phyloP scores from a whole-genome alignment of 1,140 invertebrate species.

The Gryon sp. region DNA sequence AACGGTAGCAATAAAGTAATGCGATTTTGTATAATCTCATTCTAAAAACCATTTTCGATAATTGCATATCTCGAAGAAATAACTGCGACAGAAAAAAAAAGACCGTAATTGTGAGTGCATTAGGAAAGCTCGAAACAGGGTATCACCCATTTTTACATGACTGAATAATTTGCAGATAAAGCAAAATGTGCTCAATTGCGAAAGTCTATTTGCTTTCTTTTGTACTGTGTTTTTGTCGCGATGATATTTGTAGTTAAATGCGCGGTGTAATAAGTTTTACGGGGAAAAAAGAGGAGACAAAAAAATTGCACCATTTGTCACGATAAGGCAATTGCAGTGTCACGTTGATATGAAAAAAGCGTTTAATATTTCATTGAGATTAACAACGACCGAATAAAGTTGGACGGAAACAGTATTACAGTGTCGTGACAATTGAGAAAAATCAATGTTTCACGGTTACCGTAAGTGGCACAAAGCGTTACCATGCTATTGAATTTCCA shows the following conservation, averaged over 20 bases:
- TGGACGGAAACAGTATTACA: constrained; percentile 41
- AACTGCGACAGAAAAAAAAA: neutral
- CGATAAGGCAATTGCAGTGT: constrained; percentile 47
- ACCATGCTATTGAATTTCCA: constrained; percentile 43
- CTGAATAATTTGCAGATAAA: constrained; percentile 38
- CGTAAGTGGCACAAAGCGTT: constrained; percentile 39
- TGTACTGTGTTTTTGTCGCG: neutral
- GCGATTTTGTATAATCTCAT: too few relatives aligned
- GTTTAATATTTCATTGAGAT: constrained; percentile 55
- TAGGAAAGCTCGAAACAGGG: neutral
- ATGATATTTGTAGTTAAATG: constrained; percentile 27
- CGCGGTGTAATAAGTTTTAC: constrained; percentile 14
- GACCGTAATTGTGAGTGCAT: neutral
- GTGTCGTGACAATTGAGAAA: constrained; percentile 54
- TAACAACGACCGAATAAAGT: constrained; percentile 46
- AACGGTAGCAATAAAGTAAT: too few relatives aligned
- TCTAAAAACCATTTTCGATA: too few relatives aligned
- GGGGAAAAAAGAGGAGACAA: constrained; percentile 1
- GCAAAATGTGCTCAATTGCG: constrained; percentile 25
- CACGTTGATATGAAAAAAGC: constrained; percentile 35
- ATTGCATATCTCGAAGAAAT: neutral
- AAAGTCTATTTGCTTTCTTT: constrained; percentile 21
- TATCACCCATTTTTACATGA: constrained; percentile 11
- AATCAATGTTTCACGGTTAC: constrained; percentile 51
- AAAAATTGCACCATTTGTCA: constrained; percentile 45